Conservation (phyloP, 2,113 vertebrate genomes). For the Phyllostomus discolor region DNA sequence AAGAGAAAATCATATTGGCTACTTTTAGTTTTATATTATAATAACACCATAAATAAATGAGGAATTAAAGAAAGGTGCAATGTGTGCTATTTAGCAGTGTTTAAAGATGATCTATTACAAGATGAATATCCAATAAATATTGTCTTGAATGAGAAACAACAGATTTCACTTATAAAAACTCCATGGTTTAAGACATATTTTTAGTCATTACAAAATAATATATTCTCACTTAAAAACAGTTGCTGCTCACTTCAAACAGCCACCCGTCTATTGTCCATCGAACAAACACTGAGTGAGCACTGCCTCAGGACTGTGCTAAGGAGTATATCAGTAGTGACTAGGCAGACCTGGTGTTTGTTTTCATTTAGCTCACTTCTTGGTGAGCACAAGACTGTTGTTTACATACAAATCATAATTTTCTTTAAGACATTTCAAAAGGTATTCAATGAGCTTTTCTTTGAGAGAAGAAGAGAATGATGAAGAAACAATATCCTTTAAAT, state of each 20-base stretch:
- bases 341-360: neutral
- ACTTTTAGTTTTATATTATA: conserved; percentile 17
- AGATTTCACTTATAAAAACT: neutral
- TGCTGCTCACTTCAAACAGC: neutral
- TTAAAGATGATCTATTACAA: neutral
- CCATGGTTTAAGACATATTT: neutral
- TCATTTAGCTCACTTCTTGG: neutral
- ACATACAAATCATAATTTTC: neutral
- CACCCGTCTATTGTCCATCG: neutral
- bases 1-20: neutral
- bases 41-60: neutral
- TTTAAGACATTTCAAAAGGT: neutral
- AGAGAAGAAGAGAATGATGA: conserved; percentile 8
- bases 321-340: neutral
- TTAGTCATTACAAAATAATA: neutral
- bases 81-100: neutral
- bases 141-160: neutral
- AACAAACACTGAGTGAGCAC: too few species aligned
- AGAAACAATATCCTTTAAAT: neutral
- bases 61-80: neutral
- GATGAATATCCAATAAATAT: neutral
- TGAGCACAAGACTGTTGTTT: neutral
- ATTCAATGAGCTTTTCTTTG: neutral
- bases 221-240: neutral
- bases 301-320: neutral